Percentiles rank a stretch among this genome's conserved stretches.
Evolutionary conservation across 2,797 vertebrate genomes (phyloP).

Genomic region (Lycodopsis pacificus): DNA sequence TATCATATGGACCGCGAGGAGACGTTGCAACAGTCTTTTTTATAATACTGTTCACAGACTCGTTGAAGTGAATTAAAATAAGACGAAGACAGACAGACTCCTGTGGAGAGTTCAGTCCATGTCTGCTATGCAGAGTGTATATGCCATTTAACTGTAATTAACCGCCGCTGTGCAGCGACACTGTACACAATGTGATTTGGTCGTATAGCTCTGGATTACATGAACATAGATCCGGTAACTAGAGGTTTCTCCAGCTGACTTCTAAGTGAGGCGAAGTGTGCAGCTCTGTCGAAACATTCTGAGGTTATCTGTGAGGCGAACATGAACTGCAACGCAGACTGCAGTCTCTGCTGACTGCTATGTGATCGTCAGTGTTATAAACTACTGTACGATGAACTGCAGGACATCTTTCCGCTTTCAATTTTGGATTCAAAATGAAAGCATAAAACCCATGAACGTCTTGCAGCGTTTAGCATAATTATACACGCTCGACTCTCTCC

Average conservation of each 20-base stretch:
- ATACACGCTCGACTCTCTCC: not conserved
- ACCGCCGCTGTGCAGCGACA: not conserved
- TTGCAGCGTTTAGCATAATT: not conserved
- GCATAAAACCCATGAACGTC: not conserved
- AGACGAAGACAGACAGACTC: not conserved
- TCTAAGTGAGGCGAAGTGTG: too few species aligned
- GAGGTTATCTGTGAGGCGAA: too few species aligned
- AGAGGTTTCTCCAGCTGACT: not conserved
- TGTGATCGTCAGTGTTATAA: not conserved
- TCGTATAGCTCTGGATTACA: not conserved
- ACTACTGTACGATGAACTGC: not conserved
- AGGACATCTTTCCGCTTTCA: not conserved
- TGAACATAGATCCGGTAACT: not conserved
- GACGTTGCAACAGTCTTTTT: too few species aligned
- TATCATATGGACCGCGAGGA: too few species aligned
- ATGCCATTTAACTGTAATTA: not conserved
- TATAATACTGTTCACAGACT: not conserved
- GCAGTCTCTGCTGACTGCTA: too few species aligned
- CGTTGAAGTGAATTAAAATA: not conserved
- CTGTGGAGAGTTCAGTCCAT: not conserved
- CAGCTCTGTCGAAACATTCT: too few species aligned
- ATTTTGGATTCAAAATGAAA: not conserved
- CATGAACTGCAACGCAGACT: too few species aligned
- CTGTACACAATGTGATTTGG: not conserved
- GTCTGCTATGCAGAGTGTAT: not conserved